Conservation (phyloP, 2,888 invertebrate species). For the Carabus problematicus region DNA sequence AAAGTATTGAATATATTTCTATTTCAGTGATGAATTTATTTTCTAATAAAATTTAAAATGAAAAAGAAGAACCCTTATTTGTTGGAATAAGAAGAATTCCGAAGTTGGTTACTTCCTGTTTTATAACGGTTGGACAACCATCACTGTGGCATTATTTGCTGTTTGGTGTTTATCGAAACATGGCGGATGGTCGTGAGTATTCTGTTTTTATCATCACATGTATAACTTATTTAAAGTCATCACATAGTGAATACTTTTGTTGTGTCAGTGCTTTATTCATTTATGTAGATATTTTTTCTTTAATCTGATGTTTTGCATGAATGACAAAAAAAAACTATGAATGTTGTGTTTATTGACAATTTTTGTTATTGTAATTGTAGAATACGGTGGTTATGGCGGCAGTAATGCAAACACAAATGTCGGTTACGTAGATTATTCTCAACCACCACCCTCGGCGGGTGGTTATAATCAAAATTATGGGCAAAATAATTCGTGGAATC, state of each 20-base stretch:
- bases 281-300: slow-evolving; percentile 18
- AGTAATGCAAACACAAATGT: slow-evolving; percentile 44
- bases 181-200: slow-evolving; percentile 39
- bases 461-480: slow-evolving; percentile 33
- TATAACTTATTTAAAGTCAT: slow-evolving; percentile 10
- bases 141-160: too few relatives aligned
- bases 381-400: slow-evolving; percentile 48
- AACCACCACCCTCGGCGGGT: slow-evolving; percentile 54
- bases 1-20: too few relatives aligned
- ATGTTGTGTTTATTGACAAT: slow-evolving; percentile 4
- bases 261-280: neutral
- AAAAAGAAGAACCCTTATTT: too few relatives aligned
- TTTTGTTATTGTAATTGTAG: slow-evolving; percentile 26
- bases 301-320: slow-evolving; percentile 8
- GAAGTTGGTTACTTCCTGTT: too few relatives aligned
- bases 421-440: slow-evolving; percentile 54
- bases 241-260: neutral
- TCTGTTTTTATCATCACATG: slow-evolving; percentile 22
- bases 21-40: too few relatives aligned
- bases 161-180: neutral
- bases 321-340: slow-evolving; percentile 13
- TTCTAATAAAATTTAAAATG: too few relatives aligned
- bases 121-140: too few relatives aligned
- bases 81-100: too few relatives aligned
- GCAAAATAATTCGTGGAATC: slow-evolving; percentile 36